Percentiles rank a stretch among this genome's conserved stretches.
Evolutionary conservation across 2,113 vertebrate genomes (phyloP).

Genomic region (Chionodraco myersi): DNA sequence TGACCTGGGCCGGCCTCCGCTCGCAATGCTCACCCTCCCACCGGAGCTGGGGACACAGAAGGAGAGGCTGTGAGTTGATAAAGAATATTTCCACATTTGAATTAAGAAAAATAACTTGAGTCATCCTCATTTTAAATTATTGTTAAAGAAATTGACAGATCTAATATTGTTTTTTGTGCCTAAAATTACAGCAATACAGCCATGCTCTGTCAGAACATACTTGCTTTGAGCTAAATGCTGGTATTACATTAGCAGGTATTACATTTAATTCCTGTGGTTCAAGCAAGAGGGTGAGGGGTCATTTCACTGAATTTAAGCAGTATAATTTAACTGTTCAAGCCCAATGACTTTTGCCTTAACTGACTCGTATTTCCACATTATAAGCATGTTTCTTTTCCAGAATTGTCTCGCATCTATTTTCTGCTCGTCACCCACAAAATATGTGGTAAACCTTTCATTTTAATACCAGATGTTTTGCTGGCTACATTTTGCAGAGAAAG

Average conservation of each 20-base stretch:
- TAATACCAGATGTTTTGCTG: not conserved
- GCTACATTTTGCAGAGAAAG: not conserved
- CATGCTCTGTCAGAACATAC: not conserved
- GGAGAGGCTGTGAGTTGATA: not conserved
- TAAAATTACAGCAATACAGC: not conserved
- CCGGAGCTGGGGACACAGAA: conserved; percentile 49
- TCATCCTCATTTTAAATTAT: not conserved
- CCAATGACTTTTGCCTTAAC: not conserved
- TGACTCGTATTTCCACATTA: not conserved
- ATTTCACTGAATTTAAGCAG: not conserved
- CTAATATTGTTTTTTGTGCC: not conserved
- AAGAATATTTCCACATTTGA: not conserved
- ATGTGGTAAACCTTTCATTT: conserved; percentile 2
- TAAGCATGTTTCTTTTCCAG: not conserved
- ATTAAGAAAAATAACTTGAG: not conserved
- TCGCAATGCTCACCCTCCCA: conserved; percentile 13
- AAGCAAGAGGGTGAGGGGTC: too few relatives aligned
- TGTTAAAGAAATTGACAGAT: not conserved
- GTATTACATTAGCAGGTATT: too few relatives aligned
- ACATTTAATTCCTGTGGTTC: not conserved
- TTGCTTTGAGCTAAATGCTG: not conserved
- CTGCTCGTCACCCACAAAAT: not conserved
- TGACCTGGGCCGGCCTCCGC: conserved; percentile 36
- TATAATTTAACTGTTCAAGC: not conserved
- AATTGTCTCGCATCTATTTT: not conserved